Conservation (phyloP, 2,113 vertebrate genomes). For the Regulus satrapa region DNA sequence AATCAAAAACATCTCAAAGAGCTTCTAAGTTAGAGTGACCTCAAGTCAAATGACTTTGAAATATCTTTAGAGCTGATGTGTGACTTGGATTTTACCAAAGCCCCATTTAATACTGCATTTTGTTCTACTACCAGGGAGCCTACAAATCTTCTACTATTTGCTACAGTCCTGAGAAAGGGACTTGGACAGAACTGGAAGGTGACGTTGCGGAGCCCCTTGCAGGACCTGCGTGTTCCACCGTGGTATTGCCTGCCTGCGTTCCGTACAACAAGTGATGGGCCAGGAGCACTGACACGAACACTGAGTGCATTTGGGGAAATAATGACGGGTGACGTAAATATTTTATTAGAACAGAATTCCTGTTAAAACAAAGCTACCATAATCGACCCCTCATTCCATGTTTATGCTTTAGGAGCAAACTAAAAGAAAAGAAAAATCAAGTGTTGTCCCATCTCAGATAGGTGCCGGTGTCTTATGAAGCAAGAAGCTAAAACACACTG, state of each 20-base stretch:
- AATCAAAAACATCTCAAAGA: neutral
- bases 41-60: fast-evolving
- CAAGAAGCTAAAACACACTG: conserved; percentile 46
- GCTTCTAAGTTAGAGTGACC: neutral
- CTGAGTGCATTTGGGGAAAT: conserved; percentile 39
- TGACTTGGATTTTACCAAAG: neutral
- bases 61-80: neutral
- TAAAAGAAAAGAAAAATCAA: conserved; percentile 21
- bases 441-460: conserved; percentile 56
- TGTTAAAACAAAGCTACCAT: conserved; percentile 37
- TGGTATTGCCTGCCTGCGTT: conserved; percentile 92
- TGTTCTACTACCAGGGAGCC: conserved; percentile 84
- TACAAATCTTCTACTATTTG: conserved; percentile 99
- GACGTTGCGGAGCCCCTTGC: conserved; percentile 97
- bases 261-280: conserved; percentile 91
- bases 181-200: conserved; percentile 96
- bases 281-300: neutral
- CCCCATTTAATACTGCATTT: neutral
- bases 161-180: conserved; percentile 96
- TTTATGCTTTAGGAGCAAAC: conserved; percentile 65
- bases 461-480: conserved; percentile 47
- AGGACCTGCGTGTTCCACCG: conserved; percentile 92
- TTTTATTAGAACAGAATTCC: conserved; percentile 42
- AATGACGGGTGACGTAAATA: conserved; percentile 62
- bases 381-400: conserved; percentile 58